These are phyloP conservation scores for Venusia cambrica DNA, from an alignment of 2,888 invertebrate species.

Conservation along the genomic window DNA sequence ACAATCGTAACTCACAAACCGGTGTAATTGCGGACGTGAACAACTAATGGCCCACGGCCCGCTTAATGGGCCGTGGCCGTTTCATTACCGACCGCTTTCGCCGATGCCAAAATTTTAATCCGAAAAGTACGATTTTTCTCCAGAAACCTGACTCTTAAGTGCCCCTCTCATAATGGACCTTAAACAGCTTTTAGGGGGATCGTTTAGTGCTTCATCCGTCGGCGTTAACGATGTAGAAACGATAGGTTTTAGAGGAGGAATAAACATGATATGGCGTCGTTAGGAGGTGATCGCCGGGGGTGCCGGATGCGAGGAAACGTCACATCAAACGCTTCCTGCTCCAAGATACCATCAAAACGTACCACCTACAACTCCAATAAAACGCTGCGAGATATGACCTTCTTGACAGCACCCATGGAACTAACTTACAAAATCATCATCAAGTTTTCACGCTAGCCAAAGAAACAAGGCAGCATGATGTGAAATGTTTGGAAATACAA, in stretches of 20 bases:
- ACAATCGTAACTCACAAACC: slow-evolving; percentile 54
- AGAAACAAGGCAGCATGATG: no score
- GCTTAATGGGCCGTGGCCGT: slow-evolving; percentile 62
- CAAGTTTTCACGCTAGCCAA: no score
- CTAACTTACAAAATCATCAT: no score
- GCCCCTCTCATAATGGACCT: slow-evolving; percentile 58
- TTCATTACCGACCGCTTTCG: slow-evolving; percentile 60
- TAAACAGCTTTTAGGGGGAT: slow-evolving; percentile 57
- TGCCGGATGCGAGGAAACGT: slow-evolving; percentile 14
- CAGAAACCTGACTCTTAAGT: slow-evolving; percentile 45
- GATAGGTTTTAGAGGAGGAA: slow-evolving; percentile 55
- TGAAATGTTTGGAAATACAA: no score
- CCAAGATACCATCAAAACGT: slow-evolving; percentile 13
- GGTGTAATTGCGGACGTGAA: slow-evolving; percentile 63
- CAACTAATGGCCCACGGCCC: slow-evolving; percentile 57
- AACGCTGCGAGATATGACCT: slow-evolving; percentile 8
- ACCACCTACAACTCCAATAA: slow-evolving; percentile 7
- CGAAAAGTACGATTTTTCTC: slow-evolving; percentile 40
- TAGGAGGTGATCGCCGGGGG: slow-evolving; percentile 35
- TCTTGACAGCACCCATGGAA: slow-evolving; percentile 1
- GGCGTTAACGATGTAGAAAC: slow-evolving; percentile 65
- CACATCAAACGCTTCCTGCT: slow-evolving; percentile 10
- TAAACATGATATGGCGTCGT: slow-evolving; percentile 54
- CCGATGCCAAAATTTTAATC: slow-evolving; percentile 64
- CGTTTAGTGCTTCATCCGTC: slow-evolving; percentile 56